Conservation (phyloP, 2,888 invertebrate genomes). For the Latrodectus elegans region DNA sequence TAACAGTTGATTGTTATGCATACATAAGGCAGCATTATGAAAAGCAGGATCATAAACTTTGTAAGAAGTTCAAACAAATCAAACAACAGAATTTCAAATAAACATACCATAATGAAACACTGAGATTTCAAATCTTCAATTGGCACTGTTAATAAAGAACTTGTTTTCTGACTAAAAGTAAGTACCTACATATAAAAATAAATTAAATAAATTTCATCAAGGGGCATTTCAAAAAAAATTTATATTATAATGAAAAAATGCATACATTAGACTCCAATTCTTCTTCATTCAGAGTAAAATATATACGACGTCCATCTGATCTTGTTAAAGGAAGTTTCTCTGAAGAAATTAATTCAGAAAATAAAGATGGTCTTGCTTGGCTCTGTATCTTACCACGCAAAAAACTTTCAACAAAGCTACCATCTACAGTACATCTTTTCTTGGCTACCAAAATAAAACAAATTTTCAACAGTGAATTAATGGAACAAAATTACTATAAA, state of each 20-base stretch:
- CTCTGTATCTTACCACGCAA: neutral
- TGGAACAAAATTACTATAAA: neutral
- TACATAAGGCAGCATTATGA: too few species aligned
- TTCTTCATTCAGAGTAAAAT: constrained; percentile 47
- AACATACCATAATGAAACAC: constrained; percentile 54
- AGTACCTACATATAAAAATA: constrained; percentile 38
- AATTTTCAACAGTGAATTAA: neutral
- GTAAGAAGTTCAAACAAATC: neutral
- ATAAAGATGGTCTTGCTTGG: constrained; percentile 15
- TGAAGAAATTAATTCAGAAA: constrained; percentile 12
- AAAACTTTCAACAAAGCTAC: neutral
- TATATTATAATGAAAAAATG: neutral
- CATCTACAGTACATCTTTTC: constrained; percentile 3
- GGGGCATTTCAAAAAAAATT: neutral
- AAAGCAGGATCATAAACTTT: too few species aligned
- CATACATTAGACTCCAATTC: constrained; percentile 27
- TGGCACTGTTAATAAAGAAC: constrained; percentile 24
- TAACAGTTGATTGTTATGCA: too few species aligned
- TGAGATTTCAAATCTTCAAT: constrained; percentile 39
- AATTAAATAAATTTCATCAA: neutral
- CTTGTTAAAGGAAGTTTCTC: constrained; percentile 41
- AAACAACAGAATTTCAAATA: neutral
- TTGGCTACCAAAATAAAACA: constrained; percentile 10
- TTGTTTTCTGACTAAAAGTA: constrained; percentile 45
- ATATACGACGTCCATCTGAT: constrained; percentile 50